phyloP scores from a whole-genome alignment of 1,140 invertebrate genomes.

The Lepidurus couesii region DNA sequence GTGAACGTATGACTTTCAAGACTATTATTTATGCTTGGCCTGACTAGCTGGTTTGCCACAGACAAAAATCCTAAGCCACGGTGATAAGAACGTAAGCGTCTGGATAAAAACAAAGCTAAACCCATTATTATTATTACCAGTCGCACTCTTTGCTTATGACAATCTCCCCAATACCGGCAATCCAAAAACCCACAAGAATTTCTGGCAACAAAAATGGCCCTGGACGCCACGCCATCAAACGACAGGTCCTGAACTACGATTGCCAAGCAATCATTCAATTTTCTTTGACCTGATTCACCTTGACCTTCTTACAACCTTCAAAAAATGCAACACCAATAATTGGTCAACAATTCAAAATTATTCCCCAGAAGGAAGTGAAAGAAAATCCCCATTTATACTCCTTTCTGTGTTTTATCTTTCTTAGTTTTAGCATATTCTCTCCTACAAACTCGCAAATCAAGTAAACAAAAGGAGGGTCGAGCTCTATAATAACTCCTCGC shows the following conservation, averaged over 20 bases:
- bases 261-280: neutral
- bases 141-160: neutral
- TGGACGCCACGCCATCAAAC: neutral
- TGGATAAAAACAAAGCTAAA: neutral
- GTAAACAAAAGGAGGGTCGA: too few relatives aligned
- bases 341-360: too few relatives aligned
- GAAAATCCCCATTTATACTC: too few relatives aligned
- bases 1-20: neutral
- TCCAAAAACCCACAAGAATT: neutral
- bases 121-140: conserved; percentile 10
- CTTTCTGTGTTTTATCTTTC: too few relatives aligned
- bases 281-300: too few relatives aligned
- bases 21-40: neutral
- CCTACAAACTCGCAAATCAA: too few relatives aligned
- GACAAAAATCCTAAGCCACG: neutral
- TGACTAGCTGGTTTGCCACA: neutral
- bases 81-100: neutral
- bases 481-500: too few relatives aligned
- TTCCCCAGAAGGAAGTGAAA: too few relatives aligned
- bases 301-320: too few relatives aligned
- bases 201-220: neutral
- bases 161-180: neutral
- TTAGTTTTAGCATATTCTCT: too few relatives aligned
- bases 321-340: too few relatives aligned
- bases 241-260: neutral